Base-by-base conservation (phyloP, 2,113 vertebrate species). In the Limnothrissa miodon region DNA sequence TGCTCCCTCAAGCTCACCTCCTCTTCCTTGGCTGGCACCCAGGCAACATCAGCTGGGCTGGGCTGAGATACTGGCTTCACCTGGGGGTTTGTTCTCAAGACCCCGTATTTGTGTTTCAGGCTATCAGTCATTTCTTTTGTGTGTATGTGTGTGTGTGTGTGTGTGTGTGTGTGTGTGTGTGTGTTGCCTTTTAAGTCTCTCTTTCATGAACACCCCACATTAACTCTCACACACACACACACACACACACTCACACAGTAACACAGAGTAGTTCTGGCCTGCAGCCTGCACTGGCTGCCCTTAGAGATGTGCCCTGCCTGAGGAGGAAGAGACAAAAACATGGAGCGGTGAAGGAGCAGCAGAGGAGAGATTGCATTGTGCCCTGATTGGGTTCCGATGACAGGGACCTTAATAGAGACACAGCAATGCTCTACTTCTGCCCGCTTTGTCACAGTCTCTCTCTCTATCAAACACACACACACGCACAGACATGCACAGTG, bases 321-420 rank as follows among this genome's bases (percentile, higher is more conserved):
- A 42, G 33, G 29, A 74, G 4, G 29, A 33, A 74, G 66, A 39
- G 66, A 74, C 66, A 74, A 36, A 15, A 36, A 33, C 4, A 10
- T 36, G 66, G 2, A 70, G 62, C 2, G 8, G 13, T 70, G 62
- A 70, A 74, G 66, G n/a, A n/a, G n/a, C n/a, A n/a, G 15, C 66
- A 36, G 66, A 36, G 66, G 66, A 70, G 46, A 48, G 25, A 36
- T 5, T 33, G 25, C 66, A 74, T 74, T 74, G 66, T 74, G 66
- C 29, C 66, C 66, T 10, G 51, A 15, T 11, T 0, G 15, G 66
- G 66, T 33, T 15, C 29, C 21, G 15, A 33, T 74, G 66, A 33
- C 66, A 74, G 33, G 66, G 66, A 29, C 33, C 59, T 21, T 36
- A 74, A 74, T 74, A 29, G 29, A 74, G 66, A 74, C 66, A 74